These are phyloP conservation scores for Triplophysa dalaica DNA, from an alignment of 2,113 vertebrate species.

Conservation along the genomic window DNA sequence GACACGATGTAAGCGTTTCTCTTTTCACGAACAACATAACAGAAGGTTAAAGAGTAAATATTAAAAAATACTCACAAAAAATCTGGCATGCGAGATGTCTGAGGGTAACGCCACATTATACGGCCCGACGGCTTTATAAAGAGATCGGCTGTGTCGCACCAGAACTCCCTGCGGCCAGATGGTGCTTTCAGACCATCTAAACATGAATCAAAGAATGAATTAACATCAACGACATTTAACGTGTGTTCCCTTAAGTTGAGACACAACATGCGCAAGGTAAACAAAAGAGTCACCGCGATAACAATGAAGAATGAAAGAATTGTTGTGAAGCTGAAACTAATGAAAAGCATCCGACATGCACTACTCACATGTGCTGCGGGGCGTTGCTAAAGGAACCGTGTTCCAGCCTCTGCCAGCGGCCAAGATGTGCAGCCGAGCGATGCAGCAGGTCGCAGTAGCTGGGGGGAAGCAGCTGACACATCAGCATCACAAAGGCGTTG, in stretches of 20 bases:
- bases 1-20: not conserved
- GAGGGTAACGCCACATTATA: conserved; percentile 97
- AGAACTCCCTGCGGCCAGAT: conserved; percentile 98
- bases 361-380: conserved; percentile 95
- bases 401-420: conserved; percentile 97
- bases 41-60: not conserved
- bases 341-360: not conserved
- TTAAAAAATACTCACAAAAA: conserved; percentile 91
- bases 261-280: too few relatives aligned
- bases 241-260: too few relatives aligned
- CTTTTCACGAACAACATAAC: not conserved
- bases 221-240: not conserved
- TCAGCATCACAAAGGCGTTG: conserved; percentile 99
- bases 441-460: conserved; percentile 96
- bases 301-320: too few relatives aligned
- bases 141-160: conserved; percentile 92
- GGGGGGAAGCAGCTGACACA: conserved; percentile 92
- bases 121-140: conserved; percentile 94
- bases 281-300: too few relatives aligned
- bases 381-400: conserved; percentile 95
- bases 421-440: conserved; percentile 92
- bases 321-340: not conserved
- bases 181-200: conserved; percentile 95
- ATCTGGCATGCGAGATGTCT: conserved; percentile 94
- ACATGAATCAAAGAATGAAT: not conserved